phyloP scores from a whole-genome alignment of 2,113 vertebrate species.

The Pelobates fuscus region DNA sequence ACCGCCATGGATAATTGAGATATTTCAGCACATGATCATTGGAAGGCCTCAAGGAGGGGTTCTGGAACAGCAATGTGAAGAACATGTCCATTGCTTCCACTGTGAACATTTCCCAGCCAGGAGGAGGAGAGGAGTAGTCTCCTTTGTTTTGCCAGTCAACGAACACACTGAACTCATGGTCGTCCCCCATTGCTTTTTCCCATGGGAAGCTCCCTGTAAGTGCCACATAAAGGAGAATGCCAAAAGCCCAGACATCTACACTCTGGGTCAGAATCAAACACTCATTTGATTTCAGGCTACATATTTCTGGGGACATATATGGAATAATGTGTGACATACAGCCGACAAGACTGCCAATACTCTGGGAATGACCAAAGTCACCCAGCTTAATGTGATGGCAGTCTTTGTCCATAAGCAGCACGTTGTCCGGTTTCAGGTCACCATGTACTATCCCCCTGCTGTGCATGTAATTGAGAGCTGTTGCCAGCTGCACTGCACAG shows the following conservation, averaged over 20 bases:
- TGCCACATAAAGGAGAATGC: background rate
- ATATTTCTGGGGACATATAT: conserved; percentile 87
- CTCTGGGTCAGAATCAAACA: background rate
- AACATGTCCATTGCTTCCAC: background rate
- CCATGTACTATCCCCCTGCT: conserved; percentile 83
- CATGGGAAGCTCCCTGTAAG: background rate
- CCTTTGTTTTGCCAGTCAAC: background rate
- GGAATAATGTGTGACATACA: conserved; percentile 83
- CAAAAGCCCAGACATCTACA: background rate
- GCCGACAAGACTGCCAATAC: conserved; percentile 79
- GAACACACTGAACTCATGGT: background rate
- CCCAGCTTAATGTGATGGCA: too few species aligned
- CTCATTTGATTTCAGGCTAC: conserved; percentile 21
- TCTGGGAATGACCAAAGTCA: conserved; percentile 89
- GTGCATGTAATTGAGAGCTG: conserved; percentile 87
- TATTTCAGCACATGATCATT: background rate
- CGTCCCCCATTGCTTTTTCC: background rate
- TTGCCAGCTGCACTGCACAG: conserved; percentile 80
- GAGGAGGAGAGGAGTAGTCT: background rate
- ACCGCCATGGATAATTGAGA: background rate
- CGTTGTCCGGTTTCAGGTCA: conserved; percentile 87
- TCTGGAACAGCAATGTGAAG: background rate
- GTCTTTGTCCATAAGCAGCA: too few species aligned
- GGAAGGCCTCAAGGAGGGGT: background rate
- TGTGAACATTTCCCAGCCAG: background rate